Evolutionary conservation across 2,113 vertebrate genomes (phyloP), one percentile per base, ranked within the genome.

Genomic region (Acinonyx jubatus): DNA sequence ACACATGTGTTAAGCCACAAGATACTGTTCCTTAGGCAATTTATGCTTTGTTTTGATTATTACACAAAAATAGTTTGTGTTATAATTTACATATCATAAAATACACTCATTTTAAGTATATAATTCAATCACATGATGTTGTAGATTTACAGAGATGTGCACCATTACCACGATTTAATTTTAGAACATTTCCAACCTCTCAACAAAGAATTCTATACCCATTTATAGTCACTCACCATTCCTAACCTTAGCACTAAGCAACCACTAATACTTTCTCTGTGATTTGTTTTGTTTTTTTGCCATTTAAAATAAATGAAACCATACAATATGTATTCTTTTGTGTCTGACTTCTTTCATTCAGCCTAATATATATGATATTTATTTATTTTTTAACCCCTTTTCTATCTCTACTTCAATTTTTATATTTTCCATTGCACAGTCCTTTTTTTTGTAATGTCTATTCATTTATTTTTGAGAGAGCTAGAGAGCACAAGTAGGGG

Each of bases 221-320:
- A 33, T 25, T 89, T 89, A 33, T 3, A 92, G 31, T 36, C n/a
- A 36, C 23, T 61, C 14, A 7, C 31, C 23, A 6, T 63, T 73
- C 18, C 66, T 68, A 78, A 3, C 29, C 48, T 1, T n/a, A 55
- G 33, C 7, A 7, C 27, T 38, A 38, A 38, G 50, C 16, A 71
- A 38, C 27, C 65, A 50, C 19, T 61, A 48, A 27, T 71, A 48
- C 66, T 71, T 87, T 61, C 81, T 76, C 21, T 8, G n/a, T 78
- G n/a, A 78, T 68, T 76, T 86, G 18, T 82, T n/a, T 93, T 93
- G 15, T 86, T 82, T n/a, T 93, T 93, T 23, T 88, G 23, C 83
- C 21, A 55, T 83, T 74, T 76, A 36, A 55, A 76, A 66, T 23
- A 78, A 76, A 48, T 95, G n/a, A 12, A 31, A 68, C 76, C 23